Evolutionary conservation across 1,140 invertebrate genomes (phyloP), one percentile per base, ranked within the genome.

Genomic region (Eueides isabella): DNA sequence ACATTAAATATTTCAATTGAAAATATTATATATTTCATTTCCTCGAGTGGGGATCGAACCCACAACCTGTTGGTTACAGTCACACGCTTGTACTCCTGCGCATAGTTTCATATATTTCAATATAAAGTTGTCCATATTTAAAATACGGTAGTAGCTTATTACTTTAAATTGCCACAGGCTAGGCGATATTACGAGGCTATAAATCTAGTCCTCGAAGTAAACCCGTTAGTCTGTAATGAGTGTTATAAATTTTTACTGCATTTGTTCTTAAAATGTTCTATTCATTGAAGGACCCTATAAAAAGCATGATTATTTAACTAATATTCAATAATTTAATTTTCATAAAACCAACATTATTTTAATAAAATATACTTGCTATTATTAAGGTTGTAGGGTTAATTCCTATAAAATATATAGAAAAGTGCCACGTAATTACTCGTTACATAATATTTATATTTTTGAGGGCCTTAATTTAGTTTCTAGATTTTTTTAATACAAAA

Each of bases 111-210:
- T 12, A 65, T 33, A 38, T 65, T 35, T 65, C 33, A 35, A 35
- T 23, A 65, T 33, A 65, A 62, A 23, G 29, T 38, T 41, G 61
- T 55, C 61, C 44, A 70, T 74, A 67, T 74, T 69, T 74, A 65
- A 74, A 74, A 74, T 74, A 74, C 68, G 29, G 72, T 66, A 23
- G 72, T 74, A 74, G 67, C 64, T 74, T 69, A 74, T 74, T 69
- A 74, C 67, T 61, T 41, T 69, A 74, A 74, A 66, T 38, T 74
- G 67, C 72, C 72, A 74, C 68, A 74, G 67, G 72, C 72, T 74
- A 74, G 61, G 72, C 67, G 63, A 74, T 74, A 74, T 64, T 67
- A 64, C 66, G 33, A n/a, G 26, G 61, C 33, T n/a, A 38, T 74
- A 74, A 74, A 74, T 74, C 72, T 68, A 64, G 61, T n/a, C 31